Base-by-base conservation (phyloP, 2,888 invertebrate species). In the Tethea ocularis region DNA sequence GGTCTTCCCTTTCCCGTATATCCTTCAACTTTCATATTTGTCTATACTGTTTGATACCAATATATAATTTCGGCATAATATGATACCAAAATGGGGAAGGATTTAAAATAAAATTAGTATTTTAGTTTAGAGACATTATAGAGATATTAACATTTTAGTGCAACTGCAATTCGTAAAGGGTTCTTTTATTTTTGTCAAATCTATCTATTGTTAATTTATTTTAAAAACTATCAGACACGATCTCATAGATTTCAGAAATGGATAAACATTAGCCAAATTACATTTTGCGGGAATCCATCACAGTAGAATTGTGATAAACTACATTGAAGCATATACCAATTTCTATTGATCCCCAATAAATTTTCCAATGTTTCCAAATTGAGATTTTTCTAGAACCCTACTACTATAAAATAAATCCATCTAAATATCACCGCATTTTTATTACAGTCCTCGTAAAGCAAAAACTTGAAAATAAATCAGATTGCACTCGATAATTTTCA, bases 331-430 rank as follows among this genome's bases (percentile, higher is more conserved):
- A 64, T 66, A 71, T 67, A 62, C 58, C 69, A 74, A 68, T 75
- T 71, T 69, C 61, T 66, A 62, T 57, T 66, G 66, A 72, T 69
- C 68, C 57, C 57, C 64, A 62, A 67, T 69, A 74, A 69, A 72
- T 69, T 76, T 71, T 67, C 68, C 68, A 71, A 66, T 70, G 61
- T 67, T 73, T 70, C 66, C 57, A 72, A 74, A 78, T 73, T 67
- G 71, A 66, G 68, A 67, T 57, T 69, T 72, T 68, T 62, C 46
- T 17, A 57, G 69, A 69, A 68, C 66, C 52, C 46, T 56, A 60
- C 58, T 59, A 13, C 13, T 13, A 33, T 54, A 56, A 58, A 53
- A 22, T 24, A 24, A 17, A 57, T 46, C 46, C 17, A 46, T 46
- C 46, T 20, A 46, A 20, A 46, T 20, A 46, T 20, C 46, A 20